Base-by-base conservation (phyloP, 2,113 vertebrate genomes). In the Murina feae region DNA sequence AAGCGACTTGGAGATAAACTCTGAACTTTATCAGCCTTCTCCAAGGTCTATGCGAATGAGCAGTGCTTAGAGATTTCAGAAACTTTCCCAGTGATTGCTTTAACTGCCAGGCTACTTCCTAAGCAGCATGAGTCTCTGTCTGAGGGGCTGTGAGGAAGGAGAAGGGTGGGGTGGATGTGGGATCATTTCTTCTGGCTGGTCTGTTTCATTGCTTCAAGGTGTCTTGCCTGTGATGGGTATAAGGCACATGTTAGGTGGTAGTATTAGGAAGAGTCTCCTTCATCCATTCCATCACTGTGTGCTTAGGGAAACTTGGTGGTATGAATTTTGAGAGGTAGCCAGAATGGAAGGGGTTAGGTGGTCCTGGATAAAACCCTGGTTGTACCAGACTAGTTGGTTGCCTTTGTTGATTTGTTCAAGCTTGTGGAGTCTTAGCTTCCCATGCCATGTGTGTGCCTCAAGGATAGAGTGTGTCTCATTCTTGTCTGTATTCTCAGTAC, bases 21-120 rank as follows among this genome's bases (percentile, higher is more conserved):
- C 95, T 98, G 98, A 98, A 98, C 98, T 98, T 98, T 93, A 97
- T 96, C 72, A 68, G 94, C 88, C 96, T 95, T 98, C 97, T 96
- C 0, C 30, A 81, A 93, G 96, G 82, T 94, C 20, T 96, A 97
- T 98, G 97, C 85, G 98, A 98, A 98, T 98, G 93, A 98, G 88
- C 35, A 94, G 86, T 80, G 75, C 47, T 97, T 94, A 96, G 97
- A 96, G 95, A 97, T 76, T 35, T 90, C 88, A 88, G 97, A 95
- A 98, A 95, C 89, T 96, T 97, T 95, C 93, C 51, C 95, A 13
- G 96, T 89, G 93, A 96, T 98, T 96, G 76, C 95, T 96, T 97
- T 97, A 97, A 97, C 97, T 97, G 96, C 75, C 60, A 49, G 86
- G 89, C 86, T 90, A 79, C 51, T 97, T 95, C 47, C 58, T 92